phyloP scores from a whole-genome alignment of 1,140 invertebrate species.

The Acromyrmex echinatior region DNA sequence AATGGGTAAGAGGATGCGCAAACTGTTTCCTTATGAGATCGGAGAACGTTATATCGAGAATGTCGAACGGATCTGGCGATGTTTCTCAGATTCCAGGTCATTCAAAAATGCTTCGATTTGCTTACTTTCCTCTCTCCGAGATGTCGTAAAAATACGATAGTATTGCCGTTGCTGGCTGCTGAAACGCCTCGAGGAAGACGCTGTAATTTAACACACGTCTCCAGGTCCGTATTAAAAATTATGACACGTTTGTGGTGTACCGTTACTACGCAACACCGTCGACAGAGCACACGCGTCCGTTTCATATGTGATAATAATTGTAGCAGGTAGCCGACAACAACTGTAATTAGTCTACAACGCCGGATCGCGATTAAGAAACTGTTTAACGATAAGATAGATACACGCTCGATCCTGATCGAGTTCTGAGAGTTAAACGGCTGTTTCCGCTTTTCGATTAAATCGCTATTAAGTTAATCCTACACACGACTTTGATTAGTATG shows the following conservation, averaged over 20 bases:
- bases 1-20: constrained; percentile 6
- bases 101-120: constrained; percentile 13
- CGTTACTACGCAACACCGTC: constrained; percentile 20
- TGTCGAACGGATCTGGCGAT: neutral
- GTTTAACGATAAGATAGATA: constrained; percentile 2
- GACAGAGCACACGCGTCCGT: constrained; percentile 4
- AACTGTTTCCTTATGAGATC: constrained; percentile 33
- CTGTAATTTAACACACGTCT: constrained; percentile 7
- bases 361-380: constrained; percentile 38
- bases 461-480: constrained; percentile 54
- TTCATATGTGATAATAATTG: constrained; percentile 34
- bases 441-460: constrained; percentile 64
- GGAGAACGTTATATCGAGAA: neutral
- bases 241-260: constrained; percentile 31
- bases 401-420: constrained; percentile 25
- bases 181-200: neutral
- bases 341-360: constrained; percentile 42
- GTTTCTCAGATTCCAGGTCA: constrained; percentile 30
- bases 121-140: neutral
- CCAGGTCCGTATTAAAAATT: constrained; percentile 16
- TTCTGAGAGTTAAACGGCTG: constrained; percentile 37
- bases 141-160: constrained; percentile 38
- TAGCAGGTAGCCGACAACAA: constrained; percentile 6
- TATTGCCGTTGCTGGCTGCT: neutral
- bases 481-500: constrained; percentile 54